Percentiles rank a stretch among this genome's conserved stretches.
These are phyloP conservation scores for Bubo scandiacus DNA, from an alignment of 2,113 vertebrate genomes.

Conservation along the genomic window DNA sequence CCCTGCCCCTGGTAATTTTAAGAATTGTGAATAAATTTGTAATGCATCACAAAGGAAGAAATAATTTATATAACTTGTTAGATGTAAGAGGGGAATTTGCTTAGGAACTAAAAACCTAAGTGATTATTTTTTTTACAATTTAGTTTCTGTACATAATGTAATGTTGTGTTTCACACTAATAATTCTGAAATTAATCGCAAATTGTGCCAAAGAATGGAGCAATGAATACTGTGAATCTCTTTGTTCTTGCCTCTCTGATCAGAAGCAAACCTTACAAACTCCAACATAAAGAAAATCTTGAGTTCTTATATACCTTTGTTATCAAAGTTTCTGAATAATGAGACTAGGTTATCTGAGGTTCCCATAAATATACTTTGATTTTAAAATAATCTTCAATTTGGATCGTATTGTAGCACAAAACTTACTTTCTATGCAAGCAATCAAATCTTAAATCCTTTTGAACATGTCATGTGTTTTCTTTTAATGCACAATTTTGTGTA, in stretches of 20 bases:
- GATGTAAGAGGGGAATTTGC: background rate
- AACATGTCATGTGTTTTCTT: background rate
- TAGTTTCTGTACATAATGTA: background rate
- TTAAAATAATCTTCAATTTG: background rate
- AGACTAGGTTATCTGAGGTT: constrained; percentile 5
- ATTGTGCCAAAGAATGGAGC: constrained; percentile 1
- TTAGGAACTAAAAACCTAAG: background rate
- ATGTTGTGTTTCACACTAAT: background rate
- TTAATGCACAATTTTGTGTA: background rate
- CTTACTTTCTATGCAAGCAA: background rate
- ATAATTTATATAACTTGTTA: background rate
- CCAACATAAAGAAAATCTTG: background rate
- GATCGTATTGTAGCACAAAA: background rate
- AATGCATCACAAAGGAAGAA: background rate
- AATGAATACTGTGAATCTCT: background rate
- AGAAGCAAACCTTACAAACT: background rate
- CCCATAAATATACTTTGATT: background rate
- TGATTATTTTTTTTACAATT: background rate
- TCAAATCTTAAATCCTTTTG: background rate
- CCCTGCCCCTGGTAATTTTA: background rate
- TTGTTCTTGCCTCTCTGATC: background rate
- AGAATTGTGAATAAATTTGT: background rate
- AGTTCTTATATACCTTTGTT: background rate
- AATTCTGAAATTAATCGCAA: constrained; percentile 36
- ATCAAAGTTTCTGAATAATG: background rate